These are phyloP conservation scores for Fopius arisanus DNA, from an alignment of 1,140 invertebrate species.

Conservation along the genomic window DNA sequence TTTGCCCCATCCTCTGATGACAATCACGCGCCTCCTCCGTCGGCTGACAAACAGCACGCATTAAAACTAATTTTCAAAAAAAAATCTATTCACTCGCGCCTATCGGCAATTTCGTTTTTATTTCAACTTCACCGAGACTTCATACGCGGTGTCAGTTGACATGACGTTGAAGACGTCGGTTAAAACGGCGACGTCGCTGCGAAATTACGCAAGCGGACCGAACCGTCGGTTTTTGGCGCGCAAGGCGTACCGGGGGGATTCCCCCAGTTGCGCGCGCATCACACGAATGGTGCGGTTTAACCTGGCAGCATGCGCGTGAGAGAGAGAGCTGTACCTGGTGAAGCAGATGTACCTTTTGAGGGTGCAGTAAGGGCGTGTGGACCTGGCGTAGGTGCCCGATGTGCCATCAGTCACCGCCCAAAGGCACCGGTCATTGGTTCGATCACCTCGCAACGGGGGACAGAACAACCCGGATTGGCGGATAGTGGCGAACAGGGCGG, in stretches of 20 bases:
- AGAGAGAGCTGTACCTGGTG: not conserved
- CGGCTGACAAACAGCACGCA: not conserved
- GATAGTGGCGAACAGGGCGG: not conserved
- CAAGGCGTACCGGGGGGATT: slow-evolving; percentile 13
- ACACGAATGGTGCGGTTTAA: not conserved
- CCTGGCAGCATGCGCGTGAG: not conserved
- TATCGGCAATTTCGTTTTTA: not conserved
- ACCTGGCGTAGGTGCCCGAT: slow-evolving; percentile 24
- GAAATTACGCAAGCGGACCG: slow-evolving; percentile 34
- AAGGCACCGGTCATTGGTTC: not conserved
- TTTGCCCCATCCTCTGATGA: not conserved
- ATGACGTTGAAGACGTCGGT: slow-evolving; percentile 48
- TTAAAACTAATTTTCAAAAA: too few relatives aligned
- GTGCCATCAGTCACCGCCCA: not conserved
- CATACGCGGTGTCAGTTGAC: slow-evolving; percentile 57
- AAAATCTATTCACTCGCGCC: too few relatives aligned
- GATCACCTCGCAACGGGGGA: too few relatives aligned
- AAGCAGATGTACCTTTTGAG: not conserved
- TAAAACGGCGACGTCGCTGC: slow-evolving; percentile 34
- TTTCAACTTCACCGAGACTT: slow-evolving; percentile 38
- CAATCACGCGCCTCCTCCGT: not conserved
- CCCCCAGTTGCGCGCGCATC: slow-evolving; percentile 35
- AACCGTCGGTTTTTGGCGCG: slow-evolving; percentile 4
- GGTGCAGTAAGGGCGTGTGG: slow-evolving; percentile 25
- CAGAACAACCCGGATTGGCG: slow-evolving; percentile 29